Evolutionary conservation across 2,888 invertebrate genomes (phyloP).

Genomic region (Eulithis prunata): DNA sequence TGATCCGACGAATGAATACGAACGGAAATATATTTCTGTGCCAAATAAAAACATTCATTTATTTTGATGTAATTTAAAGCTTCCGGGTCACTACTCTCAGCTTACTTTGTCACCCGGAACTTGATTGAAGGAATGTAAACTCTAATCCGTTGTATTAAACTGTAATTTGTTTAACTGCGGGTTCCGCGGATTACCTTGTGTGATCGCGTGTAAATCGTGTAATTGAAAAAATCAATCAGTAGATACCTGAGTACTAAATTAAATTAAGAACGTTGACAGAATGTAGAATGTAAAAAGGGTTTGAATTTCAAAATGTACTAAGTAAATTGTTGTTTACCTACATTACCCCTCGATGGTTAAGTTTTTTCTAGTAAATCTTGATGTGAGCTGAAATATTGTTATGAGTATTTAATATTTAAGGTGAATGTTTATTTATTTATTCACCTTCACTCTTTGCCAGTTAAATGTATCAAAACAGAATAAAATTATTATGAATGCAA

Average conservation of each 20-base stretch:
- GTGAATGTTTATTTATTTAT: too few relatives aligned
- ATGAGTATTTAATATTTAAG: too few relatives aligned
- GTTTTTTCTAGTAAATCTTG: too few relatives aligned
- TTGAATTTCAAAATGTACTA: not conserved
- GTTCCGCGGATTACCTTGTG: slow-evolving; percentile 32
- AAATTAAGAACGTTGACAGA: slow-evolving; percentile 24
- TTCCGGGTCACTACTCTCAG: slow-evolving; percentile 65
- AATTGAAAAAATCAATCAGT: slow-evolving; percentile 40
- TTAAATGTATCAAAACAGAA: too few relatives aligned
- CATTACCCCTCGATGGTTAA: not conserved
- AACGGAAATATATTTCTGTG: slow-evolving; percentile 57
- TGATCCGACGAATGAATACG: slow-evolving; percentile 28
- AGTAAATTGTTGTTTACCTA: not conserved
- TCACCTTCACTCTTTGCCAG: too few relatives aligned
- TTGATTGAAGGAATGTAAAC: slow-evolving; percentile 55
- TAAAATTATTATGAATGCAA: too few relatives aligned
- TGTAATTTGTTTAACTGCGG: slow-evolving; percentile 32
- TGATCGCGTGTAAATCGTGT: slow-evolving; percentile 9
- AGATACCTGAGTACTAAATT: slow-evolving; percentile 2
- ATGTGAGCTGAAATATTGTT: too few relatives aligned
- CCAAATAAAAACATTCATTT: slow-evolving; percentile 67
- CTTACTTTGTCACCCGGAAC: slow-evolving; percentile 56
- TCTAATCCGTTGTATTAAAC: slow-evolving; percentile 49
- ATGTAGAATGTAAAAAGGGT: not conserved
- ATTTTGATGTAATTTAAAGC: slow-evolving; percentile 66